These are phyloP conservation scores for Cyclophora punctaria DNA, from an alignment of 2,888 invertebrate species.

Conservation along the genomic window DNA sequence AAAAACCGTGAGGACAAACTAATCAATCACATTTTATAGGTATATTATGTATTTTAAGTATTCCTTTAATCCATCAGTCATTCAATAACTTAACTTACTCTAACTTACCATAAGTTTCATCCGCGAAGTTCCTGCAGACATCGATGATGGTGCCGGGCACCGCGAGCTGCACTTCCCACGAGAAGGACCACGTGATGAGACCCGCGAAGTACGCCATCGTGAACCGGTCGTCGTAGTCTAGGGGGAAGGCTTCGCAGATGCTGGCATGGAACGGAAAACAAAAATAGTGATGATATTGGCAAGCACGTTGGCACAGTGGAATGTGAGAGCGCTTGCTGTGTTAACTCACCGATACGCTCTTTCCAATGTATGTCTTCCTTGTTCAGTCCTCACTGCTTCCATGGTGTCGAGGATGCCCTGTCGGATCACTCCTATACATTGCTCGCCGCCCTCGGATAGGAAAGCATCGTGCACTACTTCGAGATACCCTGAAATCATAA, in stretches of 20 bases:
- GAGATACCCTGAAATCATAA: constrained; percentile 55
- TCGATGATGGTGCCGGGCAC: constrained; percentile 39
- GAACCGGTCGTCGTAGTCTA: constrained; percentile 44
- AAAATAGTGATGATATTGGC: no score
- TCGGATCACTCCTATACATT: constrained; percentile 45
- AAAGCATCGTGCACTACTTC: constrained; percentile 70
- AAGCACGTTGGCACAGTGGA: no score
- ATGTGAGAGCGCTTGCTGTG: no score
- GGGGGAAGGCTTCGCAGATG: constrained; percentile 32
- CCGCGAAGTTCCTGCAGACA: constrained; percentile 46
- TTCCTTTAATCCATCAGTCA: not conserved
- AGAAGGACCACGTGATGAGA: constrained; percentile 57
- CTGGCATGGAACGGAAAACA: constrained; percentile 21
- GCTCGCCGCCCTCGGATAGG: constrained; percentile 50
- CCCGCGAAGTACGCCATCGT: constrained; percentile 58
- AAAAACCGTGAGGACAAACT: not conserved
- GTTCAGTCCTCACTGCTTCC: constrained; percentile 41
- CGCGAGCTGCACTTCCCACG: constrained; percentile 46
- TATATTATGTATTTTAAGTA: no score
- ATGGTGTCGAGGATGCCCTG: constrained; percentile 52
- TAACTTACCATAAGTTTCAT: constrained; percentile 39
- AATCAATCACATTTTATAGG: not conserved
- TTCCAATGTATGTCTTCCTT: constrained; percentile 42
- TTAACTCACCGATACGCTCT: constrained; percentile 35
- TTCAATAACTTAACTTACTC: not conserved